Conservation (phyloP, 2,888 invertebrate genomes). For the Apamea sordens region DNA sequence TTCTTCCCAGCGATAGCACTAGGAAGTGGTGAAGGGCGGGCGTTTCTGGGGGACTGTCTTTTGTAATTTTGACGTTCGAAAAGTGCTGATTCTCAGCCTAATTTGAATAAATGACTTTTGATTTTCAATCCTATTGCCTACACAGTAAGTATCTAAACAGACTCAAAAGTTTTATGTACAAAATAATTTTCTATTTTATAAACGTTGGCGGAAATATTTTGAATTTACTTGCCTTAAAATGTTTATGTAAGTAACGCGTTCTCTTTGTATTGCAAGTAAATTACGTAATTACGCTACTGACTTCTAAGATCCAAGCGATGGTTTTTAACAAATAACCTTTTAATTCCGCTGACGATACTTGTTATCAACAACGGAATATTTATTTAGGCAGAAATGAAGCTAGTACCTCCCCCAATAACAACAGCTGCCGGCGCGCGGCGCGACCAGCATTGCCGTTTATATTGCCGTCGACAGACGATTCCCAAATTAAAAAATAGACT, state of each 20-base stretch:
- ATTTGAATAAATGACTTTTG: too few species aligned
- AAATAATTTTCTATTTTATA: background rate
- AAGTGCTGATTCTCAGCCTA: too few species aligned
- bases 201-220: background rate
- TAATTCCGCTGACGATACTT: background rate
- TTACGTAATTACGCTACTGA: conserved; percentile 11
- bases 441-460: background rate
- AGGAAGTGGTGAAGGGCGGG: too few species aligned
- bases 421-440: background rate
- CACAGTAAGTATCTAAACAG: background rate
- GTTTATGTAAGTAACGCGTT: background rate
- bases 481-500: conserved; percentile 35
- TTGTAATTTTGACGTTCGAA: too few species aligned
- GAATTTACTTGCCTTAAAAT: background rate
- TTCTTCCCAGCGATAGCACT: too few species aligned
- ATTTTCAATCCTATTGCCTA: background rate
- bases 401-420: background rate
- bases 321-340: conserved; percentile 1
- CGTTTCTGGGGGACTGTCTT: too few species aligned
- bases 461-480: conserved; percentile 14
- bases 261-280: conserved; percentile 15
- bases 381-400: conserved; percentile 12
- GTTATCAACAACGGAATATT: background rate
- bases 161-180: background rate
- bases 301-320: background rate